Conservation (phyloP, 2,113 vertebrate species). For the Prochilodus magdalenae region DNA sequence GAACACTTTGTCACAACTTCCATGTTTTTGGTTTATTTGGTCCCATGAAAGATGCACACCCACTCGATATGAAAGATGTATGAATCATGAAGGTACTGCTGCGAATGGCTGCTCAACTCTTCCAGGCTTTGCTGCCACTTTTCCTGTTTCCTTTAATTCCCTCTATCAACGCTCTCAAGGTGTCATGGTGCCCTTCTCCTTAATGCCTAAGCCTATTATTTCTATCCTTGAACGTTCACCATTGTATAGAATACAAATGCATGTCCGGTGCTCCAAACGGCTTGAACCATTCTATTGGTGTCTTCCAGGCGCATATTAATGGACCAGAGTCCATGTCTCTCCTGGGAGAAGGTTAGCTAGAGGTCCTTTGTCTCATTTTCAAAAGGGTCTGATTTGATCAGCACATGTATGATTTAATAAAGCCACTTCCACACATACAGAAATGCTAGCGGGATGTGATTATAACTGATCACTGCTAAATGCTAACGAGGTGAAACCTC, state of each 20-base stretch:
- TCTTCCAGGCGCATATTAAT: slow-evolving; percentile 40
- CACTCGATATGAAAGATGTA: slow-evolving; percentile 9
- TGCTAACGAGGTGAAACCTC: slow-evolving; percentile 39
- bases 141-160: neutral
- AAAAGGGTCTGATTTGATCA: slow-evolving; percentile 49
- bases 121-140: neutral
- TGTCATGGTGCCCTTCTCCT: slow-evolving; percentile 7
- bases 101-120: neutral
- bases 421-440: slow-evolving; percentile 34
- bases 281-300: slow-evolving; percentile 5
- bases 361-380: slow-evolving; percentile 49
- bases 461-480: slow-evolving; percentile 35
- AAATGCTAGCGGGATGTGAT: slow-evolving; percentile 42
- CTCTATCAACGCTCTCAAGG: neutral
- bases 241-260: slow-evolving; percentile 25
- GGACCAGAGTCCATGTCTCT: neutral
- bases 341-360: slow-evolving; percentile 42
- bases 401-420: slow-evolving; percentile 50
- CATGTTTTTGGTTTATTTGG: neutral
- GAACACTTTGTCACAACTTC: neutral
- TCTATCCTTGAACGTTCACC: slow-evolving; percentile 36
- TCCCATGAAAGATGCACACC: neutral
- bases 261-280: neutral
- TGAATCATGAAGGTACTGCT: neutral
- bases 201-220: slow-evolving; percentile 38